These are phyloP conservation scores for Chromobotia macracanthus DNA, from an alignment of 2,797 vertebrate species.

Conservation along the genomic window DNA sequence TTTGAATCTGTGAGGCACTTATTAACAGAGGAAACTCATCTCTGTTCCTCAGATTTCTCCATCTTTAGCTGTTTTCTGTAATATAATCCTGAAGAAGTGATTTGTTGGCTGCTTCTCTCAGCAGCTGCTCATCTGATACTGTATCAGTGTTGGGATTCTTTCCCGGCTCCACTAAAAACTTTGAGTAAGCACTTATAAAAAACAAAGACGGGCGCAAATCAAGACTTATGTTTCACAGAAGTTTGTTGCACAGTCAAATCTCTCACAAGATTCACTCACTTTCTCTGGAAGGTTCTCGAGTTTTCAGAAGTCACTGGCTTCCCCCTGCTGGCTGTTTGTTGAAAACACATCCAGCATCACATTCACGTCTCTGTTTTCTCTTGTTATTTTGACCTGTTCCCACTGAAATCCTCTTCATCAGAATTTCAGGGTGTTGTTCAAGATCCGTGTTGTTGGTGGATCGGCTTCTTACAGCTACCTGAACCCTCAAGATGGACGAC, in stretches of 20 bases:
- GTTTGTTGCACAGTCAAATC: not conserved
- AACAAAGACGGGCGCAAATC: not conserved
- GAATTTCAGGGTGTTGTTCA: slow-evolving; percentile 84
- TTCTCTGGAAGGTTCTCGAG: not conserved
- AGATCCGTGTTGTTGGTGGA: slow-evolving; percentile 85
- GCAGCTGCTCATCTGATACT: not conserved
- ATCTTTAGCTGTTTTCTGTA: not conserved
- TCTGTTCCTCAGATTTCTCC: not conserved
- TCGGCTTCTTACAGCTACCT: slow-evolving; percentile 84
- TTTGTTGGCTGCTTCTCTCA: not conserved
- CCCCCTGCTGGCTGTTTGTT: slow-evolving; percentile 45
- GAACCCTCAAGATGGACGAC: slow-evolving; percentile 84
- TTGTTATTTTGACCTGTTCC: too few relatives aligned
- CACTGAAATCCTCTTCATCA: slow-evolving; percentile 68
- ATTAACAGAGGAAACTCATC: not conserved
- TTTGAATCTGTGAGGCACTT: not conserved
- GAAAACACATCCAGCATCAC: slow-evolving; percentile 11
- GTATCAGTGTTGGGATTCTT: not conserved
- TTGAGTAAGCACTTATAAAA: not conserved
- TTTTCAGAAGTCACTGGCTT: slow-evolving; percentile 1
- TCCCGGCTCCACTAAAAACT: not conserved
- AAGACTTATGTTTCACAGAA: not conserved
- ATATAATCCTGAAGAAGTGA: not conserved
- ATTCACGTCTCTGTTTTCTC: not conserved
- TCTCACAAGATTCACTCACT: not conserved